Evolutionary conservation across 2,113 vertebrate species (phyloP).

Genomic region (Chaetops frenatus): DNA sequence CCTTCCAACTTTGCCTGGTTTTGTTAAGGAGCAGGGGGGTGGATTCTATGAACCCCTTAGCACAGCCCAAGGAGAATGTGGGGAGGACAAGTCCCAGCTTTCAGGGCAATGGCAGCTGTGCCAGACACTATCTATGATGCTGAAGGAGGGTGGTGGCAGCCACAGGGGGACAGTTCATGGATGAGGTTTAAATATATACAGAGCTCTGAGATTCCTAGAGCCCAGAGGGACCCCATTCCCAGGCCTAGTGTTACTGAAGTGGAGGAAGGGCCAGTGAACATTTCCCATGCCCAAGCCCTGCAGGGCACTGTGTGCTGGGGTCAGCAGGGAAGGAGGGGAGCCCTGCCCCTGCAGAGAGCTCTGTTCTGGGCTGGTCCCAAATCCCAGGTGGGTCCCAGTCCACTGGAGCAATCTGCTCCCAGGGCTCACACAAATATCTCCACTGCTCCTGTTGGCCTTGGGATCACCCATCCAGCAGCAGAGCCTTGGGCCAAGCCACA

Average conservation of each 20-base stretch:
- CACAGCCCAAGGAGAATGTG: background rate
- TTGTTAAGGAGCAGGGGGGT: background rate
- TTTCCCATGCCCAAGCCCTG: accelerated
- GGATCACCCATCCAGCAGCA: background rate
- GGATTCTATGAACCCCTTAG: background rate
- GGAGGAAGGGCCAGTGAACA: background rate
- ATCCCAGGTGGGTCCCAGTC: background rate
- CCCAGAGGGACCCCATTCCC: background rate
- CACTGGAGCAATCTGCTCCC: background rate
- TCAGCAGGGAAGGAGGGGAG: background rate
- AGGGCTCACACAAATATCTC: background rate
- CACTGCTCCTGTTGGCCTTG: accelerated
- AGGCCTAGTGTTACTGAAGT: background rate
- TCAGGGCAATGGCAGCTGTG: background rate
- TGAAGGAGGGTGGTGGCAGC: background rate
- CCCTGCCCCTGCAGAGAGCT: background rate
- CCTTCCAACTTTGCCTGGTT: background rate
- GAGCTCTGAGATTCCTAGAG: background rate
- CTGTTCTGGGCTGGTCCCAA: accelerated
- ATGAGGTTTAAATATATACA: background rate
- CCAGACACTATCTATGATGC: background rate
- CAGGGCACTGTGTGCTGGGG: background rate
- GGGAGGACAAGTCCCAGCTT: background rate
- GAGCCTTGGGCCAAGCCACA: background rate
- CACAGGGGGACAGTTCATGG: background rate